Base-by-base conservation (phyloP, 2,888 invertebrate genomes). In the Caenorhabditis doughertyi region DNA sequence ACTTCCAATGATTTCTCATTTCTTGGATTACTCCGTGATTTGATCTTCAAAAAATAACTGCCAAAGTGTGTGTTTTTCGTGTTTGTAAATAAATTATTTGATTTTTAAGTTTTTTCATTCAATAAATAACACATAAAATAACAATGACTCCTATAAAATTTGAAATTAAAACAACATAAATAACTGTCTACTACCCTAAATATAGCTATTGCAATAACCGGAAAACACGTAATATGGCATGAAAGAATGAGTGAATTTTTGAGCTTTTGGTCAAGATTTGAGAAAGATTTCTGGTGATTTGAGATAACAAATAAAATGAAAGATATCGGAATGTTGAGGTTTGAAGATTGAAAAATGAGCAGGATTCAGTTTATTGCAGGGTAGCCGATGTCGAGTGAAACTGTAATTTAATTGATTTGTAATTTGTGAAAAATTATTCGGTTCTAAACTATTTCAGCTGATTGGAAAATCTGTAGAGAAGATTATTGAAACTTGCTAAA, bases 341-440 rank as follows among this genome's bases (percentile, higher is more conserved):
- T 32, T 29, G 11, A 35, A 21, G 60, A 58, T 39, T 39, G 16
- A 42, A 7, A 16, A 64, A 64, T 86, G 79, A 60, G 35, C 70
- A 58, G 32, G 23, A n/a, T 29, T 71, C 72, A 88, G 70, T 86
- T 86, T 44, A 90, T 90, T 51, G 89, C 89, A 53, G 90, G 89
- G 49, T 90, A 90, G 35, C 90, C 89, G 58, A 90, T 88, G 68
- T 90, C 89, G 47, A 90, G 79, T 1, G 87, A 79, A 39, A 81
- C 80, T 76, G 83, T 74, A 79, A 83, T 51, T n/a, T 42, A 56
- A 35, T 29, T 58, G 21, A n/a, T n/a, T n/a, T n/a, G n/a, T 39
- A 21, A 29, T 39, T 5, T 39, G n/a, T n/a, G n/a, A n/a, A n/a
- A n/a, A n/a, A n/a, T 39, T 39, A 8, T 39, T 39, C 39, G 2